Conservation (phyloP, 2,113 vertebrate species). For the Acrocephalus arundinaceus region DNA sequence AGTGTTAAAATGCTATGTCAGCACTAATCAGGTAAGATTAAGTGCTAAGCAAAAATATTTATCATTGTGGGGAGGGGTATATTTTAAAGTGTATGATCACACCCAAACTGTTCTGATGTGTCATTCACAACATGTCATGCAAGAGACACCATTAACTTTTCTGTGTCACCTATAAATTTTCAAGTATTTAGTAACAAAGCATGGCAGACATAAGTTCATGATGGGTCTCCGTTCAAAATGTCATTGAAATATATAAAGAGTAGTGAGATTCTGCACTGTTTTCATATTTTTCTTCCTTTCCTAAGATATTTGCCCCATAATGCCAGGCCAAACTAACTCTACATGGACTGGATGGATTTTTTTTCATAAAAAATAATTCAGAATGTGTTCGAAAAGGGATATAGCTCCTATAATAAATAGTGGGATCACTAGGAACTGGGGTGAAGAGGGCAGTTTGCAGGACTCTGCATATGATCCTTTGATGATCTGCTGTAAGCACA, state of each 20-base stretch:
- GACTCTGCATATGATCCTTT: background rate
- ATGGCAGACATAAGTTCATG: background rate
- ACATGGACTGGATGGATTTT: background rate
- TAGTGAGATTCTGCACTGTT: background rate
- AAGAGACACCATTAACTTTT: background rate
- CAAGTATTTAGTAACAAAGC: background rate
- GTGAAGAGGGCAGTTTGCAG: background rate
- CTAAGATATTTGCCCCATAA: background rate
- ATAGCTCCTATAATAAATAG: background rate
- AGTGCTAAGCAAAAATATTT: background rate
- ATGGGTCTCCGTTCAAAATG: background rate
- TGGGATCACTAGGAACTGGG: background rate
- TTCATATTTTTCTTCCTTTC: background rate
- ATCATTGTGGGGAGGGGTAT: background rate
- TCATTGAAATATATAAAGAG: background rate
- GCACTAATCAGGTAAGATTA: background rate
- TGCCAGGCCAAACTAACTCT: background rate
- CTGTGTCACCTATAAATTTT: background rate
- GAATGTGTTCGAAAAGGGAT: background rate
- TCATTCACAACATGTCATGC: background rate
- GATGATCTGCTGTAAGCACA: background rate
- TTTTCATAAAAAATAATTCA: background rate
- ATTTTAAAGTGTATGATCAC: background rate
- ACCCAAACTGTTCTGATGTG: background rate
- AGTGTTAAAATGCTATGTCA: background rate